phyloP scores from a whole-genome alignment of 2,888 invertebrate species.

The Merodon equestris region DNA sequence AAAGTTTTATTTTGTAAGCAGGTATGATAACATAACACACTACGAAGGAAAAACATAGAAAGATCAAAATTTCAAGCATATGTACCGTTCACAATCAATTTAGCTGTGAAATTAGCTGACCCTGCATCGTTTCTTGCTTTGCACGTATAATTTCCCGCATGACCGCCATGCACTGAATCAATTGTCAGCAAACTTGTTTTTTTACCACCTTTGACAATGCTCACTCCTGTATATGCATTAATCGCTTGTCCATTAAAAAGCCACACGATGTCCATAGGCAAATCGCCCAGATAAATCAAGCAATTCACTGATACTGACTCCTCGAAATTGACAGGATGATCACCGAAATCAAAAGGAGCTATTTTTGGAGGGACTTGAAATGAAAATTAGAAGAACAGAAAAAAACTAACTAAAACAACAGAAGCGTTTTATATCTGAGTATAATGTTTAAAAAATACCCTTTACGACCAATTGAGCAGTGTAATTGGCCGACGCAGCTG shows the following conservation, averaged over 20 bases:
- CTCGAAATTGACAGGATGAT: constrained; percentile 83
- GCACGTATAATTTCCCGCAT: constrained; percentile 89
- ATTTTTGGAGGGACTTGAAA: constrained; percentile 86
- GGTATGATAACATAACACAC: constrained; percentile 33
- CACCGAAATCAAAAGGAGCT: constrained; percentile 85
- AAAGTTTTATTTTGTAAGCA: constrained; percentile 46
- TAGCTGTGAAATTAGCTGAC: constrained; percentile 83
- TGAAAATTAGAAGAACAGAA: constrained; percentile 77
- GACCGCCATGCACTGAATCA: constrained; percentile 82
- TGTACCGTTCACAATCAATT: constrained; percentile 85
- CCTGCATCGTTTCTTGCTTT: constrained; percentile 86
- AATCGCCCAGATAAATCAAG: constrained; percentile 82
- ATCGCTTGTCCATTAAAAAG: constrained; percentile 80
- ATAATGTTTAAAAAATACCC: constrained; percentile 74
- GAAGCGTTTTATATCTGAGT: constrained; percentile 79
- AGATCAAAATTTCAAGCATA: constrained; percentile 3
- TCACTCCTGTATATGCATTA: constrained; percentile 78
- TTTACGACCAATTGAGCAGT: constrained; percentile 81
- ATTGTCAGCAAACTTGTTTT: constrained; percentile 83
- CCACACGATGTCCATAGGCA: constrained; percentile 82
- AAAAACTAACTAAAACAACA: constrained; percentile 78
- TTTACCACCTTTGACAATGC: constrained; percentile 80
- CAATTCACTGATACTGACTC: constrained; percentile 83
- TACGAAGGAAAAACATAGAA: constrained; percentile 27
- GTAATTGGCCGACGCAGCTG: constrained; percentile 81